These are phyloP conservation scores for Pipistrellus pygmaeus DNA, from an alignment of 2,797 vertebrate genomes.

Conservation along the genomic window DNA sequence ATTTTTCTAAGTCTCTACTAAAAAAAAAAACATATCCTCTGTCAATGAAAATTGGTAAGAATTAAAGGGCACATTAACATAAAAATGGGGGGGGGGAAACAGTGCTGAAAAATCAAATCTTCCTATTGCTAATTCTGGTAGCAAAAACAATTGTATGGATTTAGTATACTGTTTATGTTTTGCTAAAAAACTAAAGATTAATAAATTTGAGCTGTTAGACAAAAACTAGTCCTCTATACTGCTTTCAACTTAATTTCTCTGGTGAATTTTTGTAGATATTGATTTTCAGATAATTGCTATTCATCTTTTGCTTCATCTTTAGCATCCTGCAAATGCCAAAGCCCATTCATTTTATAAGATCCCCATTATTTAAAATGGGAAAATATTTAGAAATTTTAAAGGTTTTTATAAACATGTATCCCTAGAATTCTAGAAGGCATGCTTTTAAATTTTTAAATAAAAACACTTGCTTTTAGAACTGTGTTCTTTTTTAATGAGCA, in stretches of 20 bases:
- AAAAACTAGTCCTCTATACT: not conserved
- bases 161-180: not conserved
- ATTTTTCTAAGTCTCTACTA: conserved; percentile 31
- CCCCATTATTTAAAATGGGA: not conserved
- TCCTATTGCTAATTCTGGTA: conserved; percentile 32
- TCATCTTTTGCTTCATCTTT: not conserved
- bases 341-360: not conserved
- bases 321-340: not conserved
- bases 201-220: not conserved
- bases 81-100: conserved; percentile 44
- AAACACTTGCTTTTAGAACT: conserved; percentile 64
- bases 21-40: conserved; percentile 52
- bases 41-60: conserved; percentile 61
- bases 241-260: conserved; percentile 27
- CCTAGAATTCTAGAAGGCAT: conserved; percentile 23
- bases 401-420: conserved; percentile 4
- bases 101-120: conserved; percentile 27
- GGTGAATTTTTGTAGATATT: not conserved
- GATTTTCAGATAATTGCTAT: not conserved
- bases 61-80: conserved; percentile 75
- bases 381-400: conserved; percentile 2
- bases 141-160: not conserved
- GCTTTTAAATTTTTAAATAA: not conserved
- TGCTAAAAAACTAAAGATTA: conserved; percentile 48
- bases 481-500: not conserved